These are phyloP conservation scores for Maniola hyperantus DNA, from an alignment of 2,888 invertebrate species.

Conservation along the genomic window DNA sequence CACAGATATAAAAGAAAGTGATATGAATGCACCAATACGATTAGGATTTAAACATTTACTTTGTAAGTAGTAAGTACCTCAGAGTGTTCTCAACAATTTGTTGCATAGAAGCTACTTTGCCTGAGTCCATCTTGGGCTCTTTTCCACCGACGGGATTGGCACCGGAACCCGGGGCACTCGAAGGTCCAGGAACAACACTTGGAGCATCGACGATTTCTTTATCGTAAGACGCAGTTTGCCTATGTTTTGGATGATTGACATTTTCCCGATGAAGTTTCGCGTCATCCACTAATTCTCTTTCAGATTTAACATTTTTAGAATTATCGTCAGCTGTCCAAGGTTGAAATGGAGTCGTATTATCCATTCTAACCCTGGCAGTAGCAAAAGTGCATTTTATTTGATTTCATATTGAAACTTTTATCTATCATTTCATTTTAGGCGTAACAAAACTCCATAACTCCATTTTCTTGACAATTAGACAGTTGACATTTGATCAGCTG, in stretches of 20 bases:
- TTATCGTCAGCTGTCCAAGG: constrained; percentile 77
- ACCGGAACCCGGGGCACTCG: constrained; percentile 59
- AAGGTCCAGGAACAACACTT: constrained; percentile 69
- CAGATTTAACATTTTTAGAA: constrained; percentile 76
- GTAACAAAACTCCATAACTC: constrained; percentile 83
- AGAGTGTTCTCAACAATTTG: constrained; percentile 85
- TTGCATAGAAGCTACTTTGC: constrained; percentile 81
- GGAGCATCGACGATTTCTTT: constrained; percentile 75
- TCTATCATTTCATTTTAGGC: constrained; percentile 57
- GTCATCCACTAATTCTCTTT: constrained; percentile 79
- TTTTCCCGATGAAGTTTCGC: constrained; percentile 82
- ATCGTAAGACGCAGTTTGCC: constrained; percentile 82
- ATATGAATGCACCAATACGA: constrained; percentile 5
- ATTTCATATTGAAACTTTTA: constrained; percentile 73
- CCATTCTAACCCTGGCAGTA: constrained; percentile 74
- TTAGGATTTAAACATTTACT: constrained; percentile 25
- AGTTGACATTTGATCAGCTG: constrained; percentile 75
- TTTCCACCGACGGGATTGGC: constrained; percentile 54
- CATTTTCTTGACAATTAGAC: constrained; percentile 76
- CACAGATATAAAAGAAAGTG: background rate
- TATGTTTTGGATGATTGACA: constrained; percentile 83
- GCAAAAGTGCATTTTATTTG: constrained; percentile 57
- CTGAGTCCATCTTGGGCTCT: constrained; percentile 75
- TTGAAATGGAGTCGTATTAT: constrained; percentile 78
- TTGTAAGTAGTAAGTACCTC: constrained; percentile 70